phyloP scores from a whole-genome alignment of 1,140 invertebrate genomes.

The Drosophila serrata region DNA sequence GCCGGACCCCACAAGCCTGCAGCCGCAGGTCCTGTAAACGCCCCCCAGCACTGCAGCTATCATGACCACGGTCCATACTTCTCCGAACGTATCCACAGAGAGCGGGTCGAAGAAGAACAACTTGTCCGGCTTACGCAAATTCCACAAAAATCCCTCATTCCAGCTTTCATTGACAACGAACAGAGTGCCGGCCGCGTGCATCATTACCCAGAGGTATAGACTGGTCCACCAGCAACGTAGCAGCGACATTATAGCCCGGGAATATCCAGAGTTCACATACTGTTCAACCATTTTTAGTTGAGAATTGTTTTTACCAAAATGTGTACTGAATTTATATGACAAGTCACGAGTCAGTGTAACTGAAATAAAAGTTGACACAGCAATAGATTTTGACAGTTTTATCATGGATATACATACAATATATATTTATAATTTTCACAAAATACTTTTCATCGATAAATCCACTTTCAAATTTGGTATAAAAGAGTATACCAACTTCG shows the following conservation, averaged over 20 bases:
- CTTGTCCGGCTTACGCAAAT: not conserved
- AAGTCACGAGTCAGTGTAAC: not conserved
- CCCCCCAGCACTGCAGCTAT: not conserved
- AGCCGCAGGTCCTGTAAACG: not conserved
- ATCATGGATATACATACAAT: not conserved
- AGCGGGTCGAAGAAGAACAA: not conserved
- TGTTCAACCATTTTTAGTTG: conserved; percentile 9
- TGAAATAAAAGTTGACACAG: not conserved
- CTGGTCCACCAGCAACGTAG: not conserved
- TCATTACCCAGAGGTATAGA: conserved; percentile 32
- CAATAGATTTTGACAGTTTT: not conserved
- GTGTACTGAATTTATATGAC: not conserved
- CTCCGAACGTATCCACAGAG: rapidly evolving
- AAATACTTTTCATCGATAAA: too few relatives aligned
- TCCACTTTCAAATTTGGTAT: not conserved
- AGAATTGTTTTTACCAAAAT: not conserved
- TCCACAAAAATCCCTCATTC: not conserved
- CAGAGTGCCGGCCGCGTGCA: conserved; percentile 13
- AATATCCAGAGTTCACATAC: too few relatives aligned
- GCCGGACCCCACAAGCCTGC: not conserved
- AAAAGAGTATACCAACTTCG: not conserved
- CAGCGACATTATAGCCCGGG: not conserved
- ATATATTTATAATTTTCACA: too few relatives aligned
- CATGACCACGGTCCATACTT: not conserved
- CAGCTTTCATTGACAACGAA: not conserved